These are phyloP conservation scores for Drosophila seguyi DNA, from an alignment of 1,140 invertebrate species.

Conservation along the genomic window DNA sequence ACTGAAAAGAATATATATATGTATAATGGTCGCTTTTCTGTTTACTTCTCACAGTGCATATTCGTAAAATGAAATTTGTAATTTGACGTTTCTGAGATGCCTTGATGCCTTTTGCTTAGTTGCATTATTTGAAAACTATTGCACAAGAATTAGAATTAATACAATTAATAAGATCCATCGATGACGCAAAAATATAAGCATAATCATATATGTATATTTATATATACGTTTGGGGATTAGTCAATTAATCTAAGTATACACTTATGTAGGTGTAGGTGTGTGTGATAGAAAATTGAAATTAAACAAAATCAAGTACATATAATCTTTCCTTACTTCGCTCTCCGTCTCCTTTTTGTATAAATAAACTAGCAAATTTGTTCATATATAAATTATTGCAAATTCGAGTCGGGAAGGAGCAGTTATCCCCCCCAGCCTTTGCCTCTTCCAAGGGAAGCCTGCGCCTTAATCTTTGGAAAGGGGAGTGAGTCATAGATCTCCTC, in stretches of 20 bases:
- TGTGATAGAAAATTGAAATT: conserved; percentile 44
- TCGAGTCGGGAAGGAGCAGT: conserved; percentile 4
- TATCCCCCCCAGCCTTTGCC: background rate
- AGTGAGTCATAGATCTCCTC: conserved; percentile 38
- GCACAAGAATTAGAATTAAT: conserved; percentile 78
- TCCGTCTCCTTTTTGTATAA: conserved; percentile 18
- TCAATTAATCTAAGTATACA: conserved; percentile 49
- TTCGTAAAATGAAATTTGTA: conserved; percentile 63
- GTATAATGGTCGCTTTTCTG: conserved; percentile 26
- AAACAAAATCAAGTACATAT: conserved; percentile 46
- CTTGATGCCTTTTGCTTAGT: conserved; percentile 57
- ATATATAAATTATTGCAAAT: conserved; percentile 42
- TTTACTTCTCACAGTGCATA: conserved; percentile 23
- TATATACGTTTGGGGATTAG: conserved; percentile 36
- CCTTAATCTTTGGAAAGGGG: conserved; percentile 42
- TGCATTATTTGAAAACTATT: conserved; percentile 80
- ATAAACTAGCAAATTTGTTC: conserved; percentile 53
- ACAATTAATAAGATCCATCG: conserved; percentile 60
- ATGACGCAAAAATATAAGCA: conserved; percentile 54
- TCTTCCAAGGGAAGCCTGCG: conserved; percentile 10
- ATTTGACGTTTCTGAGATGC: conserved; percentile 69
- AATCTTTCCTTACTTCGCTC: conserved; percentile 10
- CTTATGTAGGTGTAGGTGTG: conserved; percentile 23
- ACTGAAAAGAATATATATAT: conserved; percentile 61
- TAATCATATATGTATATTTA: conserved; percentile 34